phyloP scores from a whole-genome alignment of 2,888 invertebrate genomes.

The Lacanobia oleracea region DNA sequence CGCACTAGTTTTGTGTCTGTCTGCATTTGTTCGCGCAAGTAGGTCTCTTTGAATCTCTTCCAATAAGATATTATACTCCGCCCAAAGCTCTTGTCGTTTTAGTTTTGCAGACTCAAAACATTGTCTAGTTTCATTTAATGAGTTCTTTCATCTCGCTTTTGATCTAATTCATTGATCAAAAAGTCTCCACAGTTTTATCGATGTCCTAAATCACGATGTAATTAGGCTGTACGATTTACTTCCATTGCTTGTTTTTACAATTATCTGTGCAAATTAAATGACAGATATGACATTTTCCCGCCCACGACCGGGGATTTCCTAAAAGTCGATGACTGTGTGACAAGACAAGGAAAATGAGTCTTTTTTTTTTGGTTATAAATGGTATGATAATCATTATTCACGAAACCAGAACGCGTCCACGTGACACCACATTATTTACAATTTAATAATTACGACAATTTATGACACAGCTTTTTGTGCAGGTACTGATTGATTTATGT shows the following conservation, averaged over 20 bases:
- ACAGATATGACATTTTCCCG: slow-evolving; percentile 41
- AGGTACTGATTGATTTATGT: not conserved
- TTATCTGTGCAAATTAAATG: slow-evolving; percentile 39
- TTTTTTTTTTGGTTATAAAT: slow-evolving; percentile 7
- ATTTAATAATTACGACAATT: slow-evolving; percentile 9
- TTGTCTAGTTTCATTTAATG: slow-evolving; percentile 62
- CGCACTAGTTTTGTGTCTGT: slow-evolving; percentile 74
- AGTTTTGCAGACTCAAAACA: slow-evolving; percentile 56
- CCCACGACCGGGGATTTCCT: slow-evolving; percentile 37
- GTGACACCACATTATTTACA: not conserved
- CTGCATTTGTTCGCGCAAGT: slow-evolving; percentile 66
- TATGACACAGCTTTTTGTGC: not conserved
- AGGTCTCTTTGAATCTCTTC: slow-evolving; percentile 76
- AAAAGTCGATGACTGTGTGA: slow-evolving; percentile 13
- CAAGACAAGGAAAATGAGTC: slow-evolving; percentile 24
- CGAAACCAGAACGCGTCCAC: not conserved
- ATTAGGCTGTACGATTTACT: slow-evolving; percentile 40
- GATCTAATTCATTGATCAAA: slow-evolving; percentile 57
- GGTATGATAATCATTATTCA: slow-evolving; percentile 10
- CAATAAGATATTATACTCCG: slow-evolving; percentile 72
- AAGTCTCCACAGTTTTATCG: slow-evolving; percentile 38
- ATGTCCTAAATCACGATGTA: slow-evolving; percentile 34
- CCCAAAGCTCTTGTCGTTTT: slow-evolving; percentile 66
- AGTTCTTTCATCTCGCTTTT: slow-evolving; percentile 67
- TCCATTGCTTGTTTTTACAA: slow-evolving; percentile 28